These are phyloP conservation scores for Parochlus steinenii DNA, from an alignment of 2,888 invertebrate species.

Conservation along the genomic window DNA sequence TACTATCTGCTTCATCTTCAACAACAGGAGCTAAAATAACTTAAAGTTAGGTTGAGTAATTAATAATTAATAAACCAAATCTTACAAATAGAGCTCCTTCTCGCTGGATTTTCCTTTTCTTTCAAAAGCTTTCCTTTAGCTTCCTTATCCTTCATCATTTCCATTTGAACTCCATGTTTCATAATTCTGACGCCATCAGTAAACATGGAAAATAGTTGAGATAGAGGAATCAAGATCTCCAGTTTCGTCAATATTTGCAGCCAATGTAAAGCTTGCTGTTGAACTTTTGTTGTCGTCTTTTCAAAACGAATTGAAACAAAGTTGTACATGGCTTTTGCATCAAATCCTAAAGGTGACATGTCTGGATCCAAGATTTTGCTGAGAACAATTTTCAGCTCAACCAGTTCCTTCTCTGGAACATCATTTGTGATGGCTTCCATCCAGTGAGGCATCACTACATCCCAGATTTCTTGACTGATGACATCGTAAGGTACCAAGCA, in stretches of 20 bases:
- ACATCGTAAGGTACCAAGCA: conserved; percentile 96
- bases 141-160: conserved; percentile 29
- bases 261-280: conserved; percentile 80
- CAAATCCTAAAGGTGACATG: conserved; percentile 86
- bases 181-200: conserved; percentile 68
- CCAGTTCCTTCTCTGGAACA: conserved; percentile 73
- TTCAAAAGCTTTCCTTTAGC: conserved; percentile 21
- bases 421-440: conserved; percentile 92
- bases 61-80: conserved; percentile 13
- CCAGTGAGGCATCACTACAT: conserved; percentile 98
- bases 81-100: conserved; percentile 40
- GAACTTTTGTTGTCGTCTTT: conserved; percentile 61
- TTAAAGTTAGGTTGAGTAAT: conserved; percentile 4
- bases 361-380: conserved; percentile 95
- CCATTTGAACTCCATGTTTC: conserved; percentile 36
- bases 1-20: conserved; percentile 52
- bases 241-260: conserved; percentile 71
- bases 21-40: conserved; percentile 39
- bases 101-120: conserved; percentile 28
- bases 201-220: conserved; percentile 78
- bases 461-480: conserved; percentile 92
- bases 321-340: conserved; percentile 86
- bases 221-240: conserved; percentile 77
- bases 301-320: conserved; percentile 79
- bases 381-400: conserved; percentile 62